Percentiles rank a stretch among this genome's conserved stretches.
Conservation (phyloP, 2,797 vertebrate species). For the Ataeniobius toweri region DNA sequence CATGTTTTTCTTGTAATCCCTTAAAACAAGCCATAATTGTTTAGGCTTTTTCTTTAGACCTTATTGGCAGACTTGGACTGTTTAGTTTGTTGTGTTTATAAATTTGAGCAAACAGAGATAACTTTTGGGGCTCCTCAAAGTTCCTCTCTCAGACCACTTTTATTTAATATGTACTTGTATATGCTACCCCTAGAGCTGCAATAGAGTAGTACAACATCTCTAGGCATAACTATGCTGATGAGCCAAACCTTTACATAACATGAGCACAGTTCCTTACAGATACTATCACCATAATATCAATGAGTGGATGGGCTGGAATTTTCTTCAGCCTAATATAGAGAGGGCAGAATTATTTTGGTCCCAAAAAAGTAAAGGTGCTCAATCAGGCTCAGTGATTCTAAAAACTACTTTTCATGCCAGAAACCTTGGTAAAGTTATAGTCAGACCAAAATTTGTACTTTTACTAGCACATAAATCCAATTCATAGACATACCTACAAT, state of each 20-base stretch:
- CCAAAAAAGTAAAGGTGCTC: not conserved
- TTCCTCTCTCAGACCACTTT: not conserved
- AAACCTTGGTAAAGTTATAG: no score
- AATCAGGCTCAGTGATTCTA: not conserved
- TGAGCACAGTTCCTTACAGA: not conserved
- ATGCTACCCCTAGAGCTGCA: not conserved
- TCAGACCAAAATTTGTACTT: not conserved
- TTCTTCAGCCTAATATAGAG: no score
- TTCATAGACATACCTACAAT: not conserved
- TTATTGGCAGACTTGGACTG: not conserved
- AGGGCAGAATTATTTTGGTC: no score
- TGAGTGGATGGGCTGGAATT: no score
- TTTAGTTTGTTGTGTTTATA: not conserved
- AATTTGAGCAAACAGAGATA: not conserved
- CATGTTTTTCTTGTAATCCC: not conserved
- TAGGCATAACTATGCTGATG: not conserved
- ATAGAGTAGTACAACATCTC: not conserved
- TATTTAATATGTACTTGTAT: not conserved
- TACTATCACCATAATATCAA: not conserved
- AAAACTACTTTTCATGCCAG: not conserved
- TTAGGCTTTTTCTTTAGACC: not conserved
- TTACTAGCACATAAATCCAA: not conserved
- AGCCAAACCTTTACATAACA: not conserved
- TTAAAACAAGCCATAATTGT: not conserved
- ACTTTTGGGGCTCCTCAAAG: not conserved